Percentiles rank a stretch among this genome's conserved stretches.
Conservation (phyloP, 2,797 vertebrate species). For the Natrix natrix region DNA sequence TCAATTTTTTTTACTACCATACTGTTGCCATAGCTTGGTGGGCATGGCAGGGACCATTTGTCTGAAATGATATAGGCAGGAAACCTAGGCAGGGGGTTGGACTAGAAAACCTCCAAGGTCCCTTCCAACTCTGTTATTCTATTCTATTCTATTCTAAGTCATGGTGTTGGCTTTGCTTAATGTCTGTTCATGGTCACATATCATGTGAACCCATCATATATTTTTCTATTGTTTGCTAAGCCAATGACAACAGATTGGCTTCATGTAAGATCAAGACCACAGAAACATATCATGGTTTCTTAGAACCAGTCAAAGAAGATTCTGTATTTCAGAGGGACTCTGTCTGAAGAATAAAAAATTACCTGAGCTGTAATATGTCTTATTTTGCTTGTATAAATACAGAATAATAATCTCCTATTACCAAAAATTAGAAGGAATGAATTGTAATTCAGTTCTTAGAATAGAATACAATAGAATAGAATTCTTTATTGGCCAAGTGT, state of each 20-base stretch:
- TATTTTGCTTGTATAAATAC: not conserved
- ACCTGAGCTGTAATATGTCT: not conserved
- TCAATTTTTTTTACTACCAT: not conserved
- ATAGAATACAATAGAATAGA: too few relatives aligned
- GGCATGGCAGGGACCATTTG: too few relatives aligned
- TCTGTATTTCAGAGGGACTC: not conserved
- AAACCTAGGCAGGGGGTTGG: too few relatives aligned
- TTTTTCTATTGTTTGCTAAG: not conserved
- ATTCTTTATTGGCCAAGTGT: too few relatives aligned
- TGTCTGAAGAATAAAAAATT: not conserved
- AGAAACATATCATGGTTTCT: not conserved
- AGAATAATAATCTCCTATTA: not conserved
- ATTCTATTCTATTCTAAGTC: not conserved
- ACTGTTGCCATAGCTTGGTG: too few relatives aligned
- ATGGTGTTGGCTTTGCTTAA: not conserved
- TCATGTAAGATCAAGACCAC: not conserved
- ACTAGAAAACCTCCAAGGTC: too few relatives aligned
- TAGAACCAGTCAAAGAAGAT: not conserved
- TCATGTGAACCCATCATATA: not conserved
- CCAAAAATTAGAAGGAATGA: not conserved
- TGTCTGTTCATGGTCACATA: not conserved
- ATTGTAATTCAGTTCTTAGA: not conserved
- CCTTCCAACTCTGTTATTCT: too few relatives aligned
- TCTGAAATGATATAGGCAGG: too few relatives aligned
- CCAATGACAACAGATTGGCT: not conserved